These are phyloP conservation scores for Leucophora obtusa DNA, from an alignment of 2,888 invertebrate genomes.

Conservation along the genomic window DNA sequence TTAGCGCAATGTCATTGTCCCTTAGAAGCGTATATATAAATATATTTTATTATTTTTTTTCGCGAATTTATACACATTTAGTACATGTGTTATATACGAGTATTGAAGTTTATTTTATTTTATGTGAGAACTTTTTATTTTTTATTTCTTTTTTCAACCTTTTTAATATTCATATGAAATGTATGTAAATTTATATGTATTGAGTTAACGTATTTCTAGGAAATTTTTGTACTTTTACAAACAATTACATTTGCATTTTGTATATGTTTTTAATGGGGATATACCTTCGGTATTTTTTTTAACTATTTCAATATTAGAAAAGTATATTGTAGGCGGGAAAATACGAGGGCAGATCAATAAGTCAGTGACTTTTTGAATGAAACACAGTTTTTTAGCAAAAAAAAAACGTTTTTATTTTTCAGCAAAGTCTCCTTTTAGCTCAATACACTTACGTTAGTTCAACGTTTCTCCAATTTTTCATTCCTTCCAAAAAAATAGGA, in stretches of 20 bases:
- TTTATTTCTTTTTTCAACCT: too few species aligned
- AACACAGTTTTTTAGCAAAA: too few species aligned
- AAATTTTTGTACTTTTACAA: conserved; percentile 1
- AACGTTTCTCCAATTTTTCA: too few species aligned
- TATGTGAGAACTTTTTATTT: conserved; percentile 39
- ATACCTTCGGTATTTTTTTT: conserved; percentile 1
- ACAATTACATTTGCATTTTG: conserved; percentile 45
- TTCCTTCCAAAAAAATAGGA: too few species aligned
- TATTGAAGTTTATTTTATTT: neutral
- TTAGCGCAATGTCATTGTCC: conserved; percentile 55
- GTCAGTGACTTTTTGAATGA: too few species aligned
- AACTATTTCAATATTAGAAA: neutral
- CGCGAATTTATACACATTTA: conserved; percentile 15
- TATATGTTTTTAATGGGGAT: neutral
- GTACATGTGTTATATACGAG: neutral
- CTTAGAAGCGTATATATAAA: conserved; percentile 21
- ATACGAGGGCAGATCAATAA: too few species aligned
- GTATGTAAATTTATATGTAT: conserved; percentile 24
- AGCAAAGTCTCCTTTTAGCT: too few species aligned
- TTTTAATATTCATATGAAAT: conserved; percentile 41
- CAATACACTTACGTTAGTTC: too few species aligned
- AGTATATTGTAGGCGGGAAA: conserved; percentile 38
- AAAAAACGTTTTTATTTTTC: too few species aligned
- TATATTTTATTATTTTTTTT: neutral
- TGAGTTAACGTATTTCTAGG: conserved; percentile 34